These are phyloP conservation scores for Bradypus variegatus DNA, from an alignment of 2,797 vertebrate species.

Conservation along the genomic window DNA sequence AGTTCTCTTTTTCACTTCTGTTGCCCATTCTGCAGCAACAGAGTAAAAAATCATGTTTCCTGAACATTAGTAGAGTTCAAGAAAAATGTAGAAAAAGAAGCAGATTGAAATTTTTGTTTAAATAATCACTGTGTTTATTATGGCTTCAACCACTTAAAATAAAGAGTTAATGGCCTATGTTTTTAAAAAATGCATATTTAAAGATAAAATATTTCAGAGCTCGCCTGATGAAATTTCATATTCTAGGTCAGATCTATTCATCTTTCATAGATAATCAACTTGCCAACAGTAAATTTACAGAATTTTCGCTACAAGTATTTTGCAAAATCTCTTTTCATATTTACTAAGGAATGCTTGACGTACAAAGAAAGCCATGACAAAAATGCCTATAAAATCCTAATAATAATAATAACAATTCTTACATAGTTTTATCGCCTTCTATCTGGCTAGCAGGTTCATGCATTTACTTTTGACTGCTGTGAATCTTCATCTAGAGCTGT, in stretches of 20 bases:
- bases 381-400: neutral
- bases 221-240: neutral
- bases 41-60: neutral
- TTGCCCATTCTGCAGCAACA: neutral
- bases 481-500: neutral
- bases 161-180: neutral
- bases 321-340: neutral
- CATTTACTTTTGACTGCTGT: neutral
- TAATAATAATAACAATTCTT: neutral
- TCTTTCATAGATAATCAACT: neutral
- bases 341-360: neutral
- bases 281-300: neutral
- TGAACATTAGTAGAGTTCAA: neutral
- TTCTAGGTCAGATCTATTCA: neutral
- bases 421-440: neutral
- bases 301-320: neutral
- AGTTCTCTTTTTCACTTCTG: neutral
- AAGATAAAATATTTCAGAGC: neutral
- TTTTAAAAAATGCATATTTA: neutral
- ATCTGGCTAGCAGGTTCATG: neutral
- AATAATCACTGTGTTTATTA: neutral
- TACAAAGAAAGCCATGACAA: neutral
- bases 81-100: neutral
- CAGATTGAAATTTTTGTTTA: neutral
- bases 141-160: neutral